Evolutionary conservation across 2,113 vertebrate genomes (phyloP).

Genomic region (Drymodes brunneopygia): DNA sequence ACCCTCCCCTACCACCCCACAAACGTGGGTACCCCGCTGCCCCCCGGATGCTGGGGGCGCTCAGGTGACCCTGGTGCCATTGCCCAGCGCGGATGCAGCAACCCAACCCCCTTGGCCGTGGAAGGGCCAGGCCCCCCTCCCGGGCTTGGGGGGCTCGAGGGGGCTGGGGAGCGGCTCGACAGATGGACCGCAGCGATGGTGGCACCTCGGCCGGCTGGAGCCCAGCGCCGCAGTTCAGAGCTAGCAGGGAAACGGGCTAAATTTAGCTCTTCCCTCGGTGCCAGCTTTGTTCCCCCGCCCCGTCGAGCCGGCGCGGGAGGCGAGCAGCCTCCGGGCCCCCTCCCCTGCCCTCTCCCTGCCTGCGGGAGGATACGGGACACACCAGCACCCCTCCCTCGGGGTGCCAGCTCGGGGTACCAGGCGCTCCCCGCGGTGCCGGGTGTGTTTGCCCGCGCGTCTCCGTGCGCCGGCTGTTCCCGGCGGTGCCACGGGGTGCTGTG

Average conservation of each 20-base stretch:
- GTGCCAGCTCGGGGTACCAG: not conserved
- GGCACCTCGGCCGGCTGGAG: constrained; percentile 59
- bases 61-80: not conserved
- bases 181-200: constrained; percentile 50
- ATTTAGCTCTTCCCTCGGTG: constrained; percentile 61
- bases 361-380: not conserved
- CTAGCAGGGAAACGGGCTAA: constrained; percentile 58
- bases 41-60: rapidly evolving
- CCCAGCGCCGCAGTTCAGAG: constrained; percentile 49
- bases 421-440: not conserved
- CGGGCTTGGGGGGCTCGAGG: not conserved
- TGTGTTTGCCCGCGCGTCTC: rapidly evolving
- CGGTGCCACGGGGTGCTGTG: not conserved
- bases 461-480: rapidly evolving
- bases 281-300: constrained; percentile 65
- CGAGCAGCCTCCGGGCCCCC: not conserved
- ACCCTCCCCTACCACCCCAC: not conserved
- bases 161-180: not conserved
- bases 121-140: not conserved
- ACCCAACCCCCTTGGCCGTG: not conserved
- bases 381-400: not conserved
- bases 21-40: rapidly evolving
- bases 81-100: rapidly evolving
- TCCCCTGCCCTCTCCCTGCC: not conserved
- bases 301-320: constrained; percentile 9